Evolutionary conservation across 2,888 invertebrate genomes (phyloP), one percentile per base, ranked within the genome.

Genomic region (Busseola fusca): DNA sequence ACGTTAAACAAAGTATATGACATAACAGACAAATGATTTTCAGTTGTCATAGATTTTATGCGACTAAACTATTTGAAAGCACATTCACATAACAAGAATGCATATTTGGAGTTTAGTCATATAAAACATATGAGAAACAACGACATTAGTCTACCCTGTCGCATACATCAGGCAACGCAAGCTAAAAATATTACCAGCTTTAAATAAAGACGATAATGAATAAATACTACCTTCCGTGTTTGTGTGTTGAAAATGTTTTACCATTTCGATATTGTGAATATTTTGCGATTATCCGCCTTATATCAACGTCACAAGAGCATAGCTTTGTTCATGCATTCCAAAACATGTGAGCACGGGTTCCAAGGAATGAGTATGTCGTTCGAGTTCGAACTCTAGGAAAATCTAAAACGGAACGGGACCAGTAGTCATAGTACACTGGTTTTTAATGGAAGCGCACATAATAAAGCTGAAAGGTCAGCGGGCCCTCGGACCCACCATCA

Each of bases 221-320:
- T 91, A 91, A 92, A 94, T 95, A 95, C 94, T 95, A 95, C 95
- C 95, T 95, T 94, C 85, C 89, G 89, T 92, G 91, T 92, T 92
- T 94, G 91, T 90, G 89, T 92, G 92, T 88, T 89, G 93, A 90
- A 89, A 92, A 93, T 92, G 91, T 93, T 92, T 94, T 93, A 94
- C 95, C 95, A 92, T 93, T 90, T 91, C 88, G 91, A 92, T 91
- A 91, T 89, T 93, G 93, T 93, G 92, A 93, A 91, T 92, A 91
- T 93, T 92, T 92, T 92, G 91, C 90, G 90, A 88, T 86, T 87
- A 84, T 87, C 90, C 91, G 91, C 88, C 88, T 87, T 88, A 84
- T 81, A 84, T 85, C 87, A 88, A 93, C 90, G 90, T 91, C 92
- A 93, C 91, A 91, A 92, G 91, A 92, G 89, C 92, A 90, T 92